Conservation (phyloP, 2,113 vertebrate genomes). For the Epinephelus cyanopodus region DNA sequence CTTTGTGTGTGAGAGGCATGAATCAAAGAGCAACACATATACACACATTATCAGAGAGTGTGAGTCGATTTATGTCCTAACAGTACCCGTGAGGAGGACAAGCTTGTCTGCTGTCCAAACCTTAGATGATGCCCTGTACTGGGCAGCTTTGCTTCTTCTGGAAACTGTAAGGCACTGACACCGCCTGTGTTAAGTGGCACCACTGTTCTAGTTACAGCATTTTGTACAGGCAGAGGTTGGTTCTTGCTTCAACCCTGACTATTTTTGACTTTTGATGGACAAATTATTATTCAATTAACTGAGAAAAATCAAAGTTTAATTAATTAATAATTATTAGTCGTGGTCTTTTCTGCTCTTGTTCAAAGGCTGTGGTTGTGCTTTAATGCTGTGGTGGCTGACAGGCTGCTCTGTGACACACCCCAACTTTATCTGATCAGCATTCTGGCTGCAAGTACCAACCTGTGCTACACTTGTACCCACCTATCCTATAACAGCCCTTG, state of each 20-base stretch:
- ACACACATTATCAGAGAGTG: not conserved
- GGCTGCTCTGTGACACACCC: slow-evolving; percentile 36
- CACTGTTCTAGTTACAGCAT: too few relatives aligned
- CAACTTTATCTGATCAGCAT: slow-evolving; percentile 45
- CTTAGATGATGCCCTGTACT: not conserved
- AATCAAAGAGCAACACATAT: slow-evolving; percentile 38
- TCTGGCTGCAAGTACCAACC: slow-evolving; percentile 66
- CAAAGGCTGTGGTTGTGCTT: slow-evolving; percentile 14
- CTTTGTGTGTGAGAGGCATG: slow-evolving; percentile 51
- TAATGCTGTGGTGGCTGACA: not conserved
- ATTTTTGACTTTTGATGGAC: not conserved
- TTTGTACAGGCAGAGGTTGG: too few relatives aligned
- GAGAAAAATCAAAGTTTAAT: not conserved
- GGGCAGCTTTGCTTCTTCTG: not conserved
- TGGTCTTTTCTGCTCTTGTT: not conserved
- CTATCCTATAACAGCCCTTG: not conserved
- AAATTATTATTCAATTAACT: not conserved
- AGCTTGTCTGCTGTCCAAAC: not conserved
- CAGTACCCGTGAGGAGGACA: not conserved
- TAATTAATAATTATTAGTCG: not conserved
- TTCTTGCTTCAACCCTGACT: not conserved
- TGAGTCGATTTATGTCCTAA: not conserved
- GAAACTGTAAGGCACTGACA: not conserved
- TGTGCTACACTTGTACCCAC: slow-evolving; percentile 24
- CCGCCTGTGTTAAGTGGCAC: too few relatives aligned